A percentile compares a stretch with the other conserved stretches of the same genome.
Conservation (phyloP, 2,888 invertebrate genomes). For the Dermolepida albohirtum region DNA sequence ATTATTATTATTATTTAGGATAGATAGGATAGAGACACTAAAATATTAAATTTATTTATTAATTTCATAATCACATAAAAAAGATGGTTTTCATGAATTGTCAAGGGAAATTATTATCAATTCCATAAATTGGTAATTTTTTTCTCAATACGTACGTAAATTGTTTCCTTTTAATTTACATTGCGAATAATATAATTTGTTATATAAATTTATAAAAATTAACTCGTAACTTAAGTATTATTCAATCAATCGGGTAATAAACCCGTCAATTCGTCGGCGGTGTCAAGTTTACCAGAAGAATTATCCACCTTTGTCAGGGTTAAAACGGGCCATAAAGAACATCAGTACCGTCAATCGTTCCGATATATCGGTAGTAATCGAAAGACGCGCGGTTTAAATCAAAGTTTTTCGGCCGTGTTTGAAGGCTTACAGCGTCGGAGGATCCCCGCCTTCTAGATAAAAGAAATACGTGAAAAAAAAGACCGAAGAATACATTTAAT, state of each 20-base stretch:
- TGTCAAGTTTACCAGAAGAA: constrained; percentile 30
- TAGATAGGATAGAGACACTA: no score
- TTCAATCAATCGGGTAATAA: constrained; percentile 14
- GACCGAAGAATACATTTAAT: constrained; percentile 27
- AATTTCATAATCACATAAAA: no score
- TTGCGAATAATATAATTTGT: no score
- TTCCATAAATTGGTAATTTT: no score
- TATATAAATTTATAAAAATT: no score
- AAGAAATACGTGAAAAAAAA: constrained; percentile 1
- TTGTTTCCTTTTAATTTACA: no score
- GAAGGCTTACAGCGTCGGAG: constrained; percentile 33
- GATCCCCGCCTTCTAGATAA: constrained; percentile 34
- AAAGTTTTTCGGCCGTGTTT: constrained; percentile 34
- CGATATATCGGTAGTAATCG: constrained; percentile 22
- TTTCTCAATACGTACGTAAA: no score
- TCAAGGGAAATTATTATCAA: no score
- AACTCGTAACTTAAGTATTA: no score
- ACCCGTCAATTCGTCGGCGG: constrained; percentile 13
- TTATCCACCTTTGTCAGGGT: constrained; percentile 16
- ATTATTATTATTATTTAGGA: no score
- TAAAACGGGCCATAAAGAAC: constrained; percentile 1
- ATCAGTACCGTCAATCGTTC: constrained; percentile 20
- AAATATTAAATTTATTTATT: no score
- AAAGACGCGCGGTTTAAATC: constrained; percentile 17
- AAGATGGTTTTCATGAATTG: no score